Evolutionary conservation across 2,888 invertebrate genomes (phyloP).

Genomic region (Trichogramma evanescens): DNA sequence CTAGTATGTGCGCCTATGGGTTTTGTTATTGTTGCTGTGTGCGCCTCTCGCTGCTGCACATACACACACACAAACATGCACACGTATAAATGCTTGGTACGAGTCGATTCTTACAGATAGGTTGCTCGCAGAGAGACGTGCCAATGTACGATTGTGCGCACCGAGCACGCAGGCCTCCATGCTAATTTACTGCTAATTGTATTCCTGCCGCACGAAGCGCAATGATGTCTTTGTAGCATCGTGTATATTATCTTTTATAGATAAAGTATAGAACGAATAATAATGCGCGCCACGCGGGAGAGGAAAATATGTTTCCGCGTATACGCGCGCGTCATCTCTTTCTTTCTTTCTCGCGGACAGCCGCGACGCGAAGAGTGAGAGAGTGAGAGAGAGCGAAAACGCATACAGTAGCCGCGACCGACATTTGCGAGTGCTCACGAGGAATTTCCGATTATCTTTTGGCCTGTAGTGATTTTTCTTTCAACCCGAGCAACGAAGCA

Average conservation of each 20-base stretch:
- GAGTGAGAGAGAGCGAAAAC: background rate
- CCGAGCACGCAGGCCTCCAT: conserved; percentile 29
- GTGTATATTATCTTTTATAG: conserved; percentile 9
- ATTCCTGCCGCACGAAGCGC: conserved; percentile 37
- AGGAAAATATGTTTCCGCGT: conserved; percentile 4
- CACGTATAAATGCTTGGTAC: too few relatives aligned
- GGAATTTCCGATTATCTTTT: background rate
- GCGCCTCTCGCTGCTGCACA: too few relatives aligned
- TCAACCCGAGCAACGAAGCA: too few relatives aligned
- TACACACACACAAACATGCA: too few relatives aligned
- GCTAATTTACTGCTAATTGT: conserved; percentile 49
- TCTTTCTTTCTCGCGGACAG: background rate
- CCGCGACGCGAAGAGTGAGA: background rate
- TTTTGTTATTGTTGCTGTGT: background rate
- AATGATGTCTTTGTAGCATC: conserved; percentile 39
- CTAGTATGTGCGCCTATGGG: background rate
- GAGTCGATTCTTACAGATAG: too few relatives aligned
- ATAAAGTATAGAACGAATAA: conserved; percentile 2
- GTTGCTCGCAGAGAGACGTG: too few relatives aligned
- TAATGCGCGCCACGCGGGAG: background rate
- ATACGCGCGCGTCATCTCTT: background rate
- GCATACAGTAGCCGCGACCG: background rate
- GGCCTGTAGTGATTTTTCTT: too few relatives aligned
- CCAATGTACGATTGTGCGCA: too few relatives aligned
- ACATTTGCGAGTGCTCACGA: background rate